These are phyloP conservation scores for Hylaeus volcanicus DNA, from an alignment of 1,140 invertebrate genomes.

Conservation along the genomic window DNA sequence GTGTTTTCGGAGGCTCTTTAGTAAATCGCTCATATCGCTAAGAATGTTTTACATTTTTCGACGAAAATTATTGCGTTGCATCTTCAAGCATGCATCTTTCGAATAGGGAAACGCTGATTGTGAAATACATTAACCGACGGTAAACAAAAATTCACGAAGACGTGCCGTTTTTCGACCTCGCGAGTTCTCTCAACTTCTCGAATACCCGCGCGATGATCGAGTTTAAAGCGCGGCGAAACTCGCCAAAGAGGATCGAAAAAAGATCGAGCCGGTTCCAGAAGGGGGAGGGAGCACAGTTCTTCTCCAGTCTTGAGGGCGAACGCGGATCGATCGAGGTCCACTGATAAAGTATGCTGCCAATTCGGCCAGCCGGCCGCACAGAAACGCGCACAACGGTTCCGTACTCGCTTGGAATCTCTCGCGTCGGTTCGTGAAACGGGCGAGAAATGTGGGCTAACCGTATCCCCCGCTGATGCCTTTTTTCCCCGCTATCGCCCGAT, in stretches of 20 bases:
- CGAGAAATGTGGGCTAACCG: slow-evolving; percentile 40
- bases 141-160: too few relatives aligned
- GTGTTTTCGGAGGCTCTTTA: too few relatives aligned
- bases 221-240: not conserved
- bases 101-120: too few relatives aligned
- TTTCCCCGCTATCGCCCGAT: not conserved
- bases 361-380: not conserved
- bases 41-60: too few relatives aligned
- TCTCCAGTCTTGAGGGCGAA: slow-evolving; percentile 6
- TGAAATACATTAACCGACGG: too few relatives aligned
- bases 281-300: slow-evolving; percentile 10
- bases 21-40: too few relatives aligned
- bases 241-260: not conserved
- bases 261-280: slow-evolving; percentile 10
- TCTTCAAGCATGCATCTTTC: too few relatives aligned
- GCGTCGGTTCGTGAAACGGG: not conserved
- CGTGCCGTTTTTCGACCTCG: too few relatives aligned
- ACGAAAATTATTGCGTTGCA: too few relatives aligned
- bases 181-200: too few relatives aligned
- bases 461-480: slow-evolving; percentile 7
- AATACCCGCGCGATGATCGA: too few relatives aligned
- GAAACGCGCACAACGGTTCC: not conserved
- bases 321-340: slow-evolving; percentile 45
- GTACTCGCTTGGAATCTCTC: not conserved
- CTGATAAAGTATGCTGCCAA: slow-evolving; percentile 31